Conservation (phyloP, 1,140 invertebrate genomes). For the Bradysia coprophila region DNA sequence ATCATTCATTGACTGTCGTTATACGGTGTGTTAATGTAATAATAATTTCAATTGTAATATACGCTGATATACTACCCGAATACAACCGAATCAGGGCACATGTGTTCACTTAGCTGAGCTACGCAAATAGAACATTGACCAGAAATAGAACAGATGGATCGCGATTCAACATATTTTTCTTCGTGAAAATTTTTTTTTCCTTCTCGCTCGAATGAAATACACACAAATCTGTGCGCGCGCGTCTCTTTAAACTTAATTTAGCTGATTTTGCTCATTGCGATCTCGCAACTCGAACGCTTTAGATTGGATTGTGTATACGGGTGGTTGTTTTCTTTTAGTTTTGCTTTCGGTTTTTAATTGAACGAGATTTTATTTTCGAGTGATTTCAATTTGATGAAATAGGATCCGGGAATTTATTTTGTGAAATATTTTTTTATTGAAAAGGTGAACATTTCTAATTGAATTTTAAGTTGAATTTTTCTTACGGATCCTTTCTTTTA, state of each 20-base stretch:
- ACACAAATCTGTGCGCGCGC: too few relatives aligned
- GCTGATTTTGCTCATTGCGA: constrained; percentile 12
- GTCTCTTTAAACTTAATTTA: neutral
- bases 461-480: too few relatives aligned
- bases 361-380: neutral
- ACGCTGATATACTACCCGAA: too few relatives aligned
- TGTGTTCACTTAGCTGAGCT: constrained; percentile 1
- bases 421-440: neutral
- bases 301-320: constrained; percentile 6
- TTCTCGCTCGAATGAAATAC: too few relatives aligned
- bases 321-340: neutral
- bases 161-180: neutral
- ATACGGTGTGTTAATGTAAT: too few relatives aligned
- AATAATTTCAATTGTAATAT: too few relatives aligned
- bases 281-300: constrained; percentile 23
- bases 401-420: neutral
- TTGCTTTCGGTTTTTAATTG: neutral
- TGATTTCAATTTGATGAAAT: neutral
- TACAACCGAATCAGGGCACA: neutral
- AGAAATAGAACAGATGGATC: constrained; percentile 1
- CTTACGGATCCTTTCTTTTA: too few relatives aligned
- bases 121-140: constrained; percentile 2
- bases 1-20: too few relatives aligned
- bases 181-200: neutral
- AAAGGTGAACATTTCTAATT: neutral